Base-by-base conservation (phyloP, 2,888 invertebrate species). In the Pristionchus exspectatus region DNA sequence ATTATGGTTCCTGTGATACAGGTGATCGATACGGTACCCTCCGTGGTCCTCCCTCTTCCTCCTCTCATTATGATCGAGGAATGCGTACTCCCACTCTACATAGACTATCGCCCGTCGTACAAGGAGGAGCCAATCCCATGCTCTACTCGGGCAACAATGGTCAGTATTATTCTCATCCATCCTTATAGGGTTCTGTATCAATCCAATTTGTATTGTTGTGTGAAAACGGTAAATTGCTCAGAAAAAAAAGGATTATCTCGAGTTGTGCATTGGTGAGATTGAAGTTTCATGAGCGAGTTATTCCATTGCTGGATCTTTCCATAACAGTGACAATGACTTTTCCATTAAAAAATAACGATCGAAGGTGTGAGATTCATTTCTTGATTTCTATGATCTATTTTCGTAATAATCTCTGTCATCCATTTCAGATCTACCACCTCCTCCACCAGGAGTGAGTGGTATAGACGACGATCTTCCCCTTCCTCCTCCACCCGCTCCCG, bases 391-490 rank as follows among this genome's bases (percentile, higher is more conserved):
- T 50, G 3, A 7, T 50, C 44, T 50, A 50, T 50, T 74, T 21
- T 33, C 5, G 38, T 1, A 21, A 14, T 30, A 2, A 38, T 21
- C 38, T 38, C 38, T 3, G 2, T 5, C 44, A 24, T 27, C 16
- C 33, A 3, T 44, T 77, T 1, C 50, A 81, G 81, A 81, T 81
- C 50, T 81, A 14, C 81, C 81, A 16, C 81, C 81, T 54, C 81
- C 81, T 50, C 84, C 56, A 2, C 84, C 59, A 24, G 56, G 59
- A 59, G 33, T 63, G 59, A 85, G 9, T 69, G 63, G 30, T 24
- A 16, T 69, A 69, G 87, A 69, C 9, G 91, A 91, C 44, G 92
- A 92, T 56, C 92, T 92, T 18, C 92, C 90, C 18, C 91, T 92
- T n/a, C 92, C 93, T n/a, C 92, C 93, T 38, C 91, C 92, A 14